phyloP scores from a whole-genome alignment of 1,140 invertebrate species.

The Akabosia matsudoensis region DNA sequence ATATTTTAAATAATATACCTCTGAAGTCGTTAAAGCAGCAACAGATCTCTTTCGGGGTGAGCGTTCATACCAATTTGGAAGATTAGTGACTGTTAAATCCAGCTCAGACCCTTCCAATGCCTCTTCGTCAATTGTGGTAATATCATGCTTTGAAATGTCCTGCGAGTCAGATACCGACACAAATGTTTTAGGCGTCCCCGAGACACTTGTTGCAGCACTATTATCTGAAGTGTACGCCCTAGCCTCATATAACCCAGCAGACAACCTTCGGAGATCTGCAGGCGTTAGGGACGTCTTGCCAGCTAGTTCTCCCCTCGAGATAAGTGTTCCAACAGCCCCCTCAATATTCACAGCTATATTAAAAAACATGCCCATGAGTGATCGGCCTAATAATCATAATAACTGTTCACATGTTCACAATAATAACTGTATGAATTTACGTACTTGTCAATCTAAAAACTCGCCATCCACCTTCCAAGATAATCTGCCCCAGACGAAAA shows the following conservation, averaged over 20 bases:
- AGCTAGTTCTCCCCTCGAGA: constrained; percentile 22
- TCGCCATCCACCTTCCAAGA: constrained; percentile 44
- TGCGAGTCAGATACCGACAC: constrained; percentile 26
- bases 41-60: constrained; percentile 41
- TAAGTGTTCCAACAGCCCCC: constrained; percentile 38
- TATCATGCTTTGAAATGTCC: constrained; percentile 41
- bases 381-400: too few relatives aligned
- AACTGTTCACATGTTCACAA: not conserved
- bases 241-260: constrained; percentile 28
- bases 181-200: constrained; percentile 33
- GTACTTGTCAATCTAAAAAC: constrained; percentile 43
- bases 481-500: constrained; percentile 35
- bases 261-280: constrained; percentile 39
- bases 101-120: constrained; percentile 10
- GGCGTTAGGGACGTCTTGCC: constrained; percentile 26
- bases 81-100: constrained; percentile 18
- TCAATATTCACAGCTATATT: constrained; percentile 36
- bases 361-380: not conserved
- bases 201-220: not conserved
- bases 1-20: constrained; percentile 19
- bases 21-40: constrained; percentile 13
- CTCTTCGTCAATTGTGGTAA: constrained; percentile 40
- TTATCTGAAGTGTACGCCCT: not conserved
- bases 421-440: not conserved
- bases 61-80: constrained; percentile 44